Evolutionary conservation across 2,797 vertebrate species (phyloP), one percentile per base, ranked within the genome.

Genomic region (Cossypha heuglini): DNA sequence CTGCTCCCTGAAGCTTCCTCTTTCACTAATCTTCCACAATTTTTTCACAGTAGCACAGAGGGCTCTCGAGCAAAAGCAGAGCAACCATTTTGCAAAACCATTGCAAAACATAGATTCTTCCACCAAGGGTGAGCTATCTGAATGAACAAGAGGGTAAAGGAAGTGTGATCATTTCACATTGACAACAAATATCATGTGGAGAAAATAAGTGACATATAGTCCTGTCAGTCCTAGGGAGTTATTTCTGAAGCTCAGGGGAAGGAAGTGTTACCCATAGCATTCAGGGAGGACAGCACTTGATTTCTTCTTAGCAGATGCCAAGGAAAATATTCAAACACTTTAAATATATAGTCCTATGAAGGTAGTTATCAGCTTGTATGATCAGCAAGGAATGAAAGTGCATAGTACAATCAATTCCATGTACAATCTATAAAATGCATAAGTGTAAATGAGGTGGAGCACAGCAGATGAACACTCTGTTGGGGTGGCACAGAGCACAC

Each of bases 211-310:
- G 42, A 42, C 20, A 52, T 52, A 9, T 9, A 85, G 51, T 16
- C 64, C 69, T 88, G 59, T 14, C 5, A 17, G 61, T 40, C 33
- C 37, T 78, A 59, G 73, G 81, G 42, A 72, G 16, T 42, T 71
- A 33, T 73, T 95, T 88, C 31, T 77, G 75, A 93, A 81, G 62
- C 77, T 88, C 16, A 29, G 42, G 40, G 64, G 46, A 71, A 91
- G 48, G 57, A 79, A 92, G 19, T 11, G 35, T 87, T 91, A 37
- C 38, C 69, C 43, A 43, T 43, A 66, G 68, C 1, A 3, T 22
- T 26, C 0, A 0, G 16, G 40, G 52, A 92, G 52, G 61, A 88
- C 13, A 59, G 31, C 57, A 37, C 31, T 83, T 77, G 74, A 66
- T 40, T 73, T 92, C 67, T 90, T 79, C 52, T 46, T 54, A 57